phyloP scores from a whole-genome alignment of 2,797 vertebrate genomes.

The Syndactyla subalaris region DNA sequence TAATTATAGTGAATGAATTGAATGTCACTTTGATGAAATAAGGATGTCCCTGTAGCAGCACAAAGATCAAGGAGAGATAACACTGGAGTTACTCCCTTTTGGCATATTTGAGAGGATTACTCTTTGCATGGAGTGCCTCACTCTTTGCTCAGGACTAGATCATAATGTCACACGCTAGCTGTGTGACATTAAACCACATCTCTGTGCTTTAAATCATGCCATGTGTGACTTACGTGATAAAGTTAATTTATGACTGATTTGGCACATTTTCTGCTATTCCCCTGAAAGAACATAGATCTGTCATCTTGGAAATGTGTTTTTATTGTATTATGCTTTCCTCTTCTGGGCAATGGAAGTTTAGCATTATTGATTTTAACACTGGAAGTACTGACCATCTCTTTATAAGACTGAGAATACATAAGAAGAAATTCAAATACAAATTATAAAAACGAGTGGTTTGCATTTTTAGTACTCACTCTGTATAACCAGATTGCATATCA shows the following conservation, averaged over 20 bases:
- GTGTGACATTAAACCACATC: not conserved
- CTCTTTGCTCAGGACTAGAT: not conserved
- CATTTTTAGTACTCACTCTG: not conserved
- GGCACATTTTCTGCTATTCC: not conserved
- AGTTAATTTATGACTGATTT: conserved; percentile 36
- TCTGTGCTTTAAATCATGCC: not conserved
- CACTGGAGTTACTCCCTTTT: not conserved
- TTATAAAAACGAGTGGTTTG: not conserved
- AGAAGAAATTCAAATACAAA: not conserved
- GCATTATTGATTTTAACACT: not conserved
- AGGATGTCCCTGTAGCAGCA: not conserved
- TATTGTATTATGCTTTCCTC: not conserved
- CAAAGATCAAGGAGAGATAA: not conserved
- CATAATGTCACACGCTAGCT: not conserved
- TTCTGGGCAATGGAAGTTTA: not conserved
- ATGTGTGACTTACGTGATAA: not conserved
- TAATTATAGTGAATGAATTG: not conserved
- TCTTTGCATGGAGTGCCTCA: not conserved
- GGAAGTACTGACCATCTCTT: not conserved
- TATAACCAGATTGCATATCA: not conserved
- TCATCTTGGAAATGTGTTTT: not conserved
- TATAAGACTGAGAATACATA: not conserved
- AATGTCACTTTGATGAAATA: not conserved
- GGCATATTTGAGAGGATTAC: not conserved
- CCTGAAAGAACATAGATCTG: not conserved